Evolutionary conservation across 2,113 vertebrate genomes (phyloP), one percentile per base, ranked within the genome.

Genomic region (Cinclus mexicanus): DNA sequence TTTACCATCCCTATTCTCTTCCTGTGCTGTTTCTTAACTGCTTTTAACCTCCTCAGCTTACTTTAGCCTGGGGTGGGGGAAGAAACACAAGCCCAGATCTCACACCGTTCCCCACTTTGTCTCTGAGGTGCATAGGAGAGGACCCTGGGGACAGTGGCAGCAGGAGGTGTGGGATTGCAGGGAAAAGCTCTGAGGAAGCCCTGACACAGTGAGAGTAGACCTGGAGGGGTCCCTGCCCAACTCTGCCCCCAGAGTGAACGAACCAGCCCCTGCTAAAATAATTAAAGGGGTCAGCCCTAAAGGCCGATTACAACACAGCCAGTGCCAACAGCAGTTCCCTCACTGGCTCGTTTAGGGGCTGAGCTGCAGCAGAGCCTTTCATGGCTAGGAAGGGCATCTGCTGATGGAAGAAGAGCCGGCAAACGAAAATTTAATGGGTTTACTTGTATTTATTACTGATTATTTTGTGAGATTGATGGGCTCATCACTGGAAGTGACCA

Each of bases 281-380:
- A 93, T 95, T 94, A 93, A 64, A 70, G 39, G 33, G 39, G 67
- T 88, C 76, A 83, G 33, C 47, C 64, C 71, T 77, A 52, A 94
- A 70, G 71, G 60, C 46, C 71, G 75, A 25, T 90, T 80, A 79
- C 24, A 44, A 41, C 53, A 70, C 61, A 89, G 44, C 9, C 39
- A n/a, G 35, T 41, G 60, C 70, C 55, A 93, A 61, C 59, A 87
- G 18, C 23, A 39, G 9, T 52, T 77, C 49, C 53, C 37, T 76
- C 0, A 0, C 16, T 75, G 74, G 18, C 42, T 84, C 75, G 7
- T 67, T 59, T 35, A 70, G 49, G 68, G 67, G 46, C 50, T 85
- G 68, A 23, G 47, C 29, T 75, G 50, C 55, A 84, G 59, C 7
- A 2, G 28, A 79, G n/a, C 13, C 59, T 65, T 74, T 52, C 1